Evolutionary conservation across 2,797 vertebrate species (phyloP), one percentile per base, ranked within the genome.

Genomic region (Anabas testudineus): DNA sequence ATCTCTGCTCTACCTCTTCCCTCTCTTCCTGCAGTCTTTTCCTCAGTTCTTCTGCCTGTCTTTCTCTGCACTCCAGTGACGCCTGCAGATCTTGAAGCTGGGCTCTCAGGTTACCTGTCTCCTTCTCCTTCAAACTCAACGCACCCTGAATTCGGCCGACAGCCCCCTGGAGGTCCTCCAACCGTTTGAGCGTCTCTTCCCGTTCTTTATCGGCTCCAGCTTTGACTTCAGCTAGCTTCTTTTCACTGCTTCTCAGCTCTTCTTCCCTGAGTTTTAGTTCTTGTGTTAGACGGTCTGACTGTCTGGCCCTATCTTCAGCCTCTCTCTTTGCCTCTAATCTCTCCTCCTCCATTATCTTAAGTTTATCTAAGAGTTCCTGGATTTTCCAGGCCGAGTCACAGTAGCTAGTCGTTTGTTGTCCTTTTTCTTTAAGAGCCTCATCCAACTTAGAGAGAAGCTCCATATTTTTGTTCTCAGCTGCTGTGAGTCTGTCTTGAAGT

Each of bases 191-290:
- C 1, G 94, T 83, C 41, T 87, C 85, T 53, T 90, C 86, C 6
- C 54, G 90, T 67, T 95, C 95, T 8, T 91, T 87, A 28, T 76
- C 83, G 1, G 91, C 91, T 39, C 83, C 64, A 12, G 84, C 68
- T 73, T 85, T 78, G 2, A 94, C 85, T 22, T 73, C 67, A 26
- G 58, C 76, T 32, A 94, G 82, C 51, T 90, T 94, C 62, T 84
- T 90, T 62, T 94, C 87, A 2, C 87, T 77, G 55, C 86, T 92
- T 32, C 87, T 94, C 72, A 89, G 69, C 15, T 90, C 88, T n/a
- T 92, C 91, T 65, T 96, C 94, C 71, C 92, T 93, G 58, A 91
- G 86, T 68, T 87, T 93, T 10, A 97, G 86, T 45, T 98, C 91
- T 43, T 90, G 85, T 32, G 85, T 88, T 64, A 94, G 82, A 47